Conservation (phyloP, 2,888 invertebrate genomes). For the Stomorhina lunata region DNA sequence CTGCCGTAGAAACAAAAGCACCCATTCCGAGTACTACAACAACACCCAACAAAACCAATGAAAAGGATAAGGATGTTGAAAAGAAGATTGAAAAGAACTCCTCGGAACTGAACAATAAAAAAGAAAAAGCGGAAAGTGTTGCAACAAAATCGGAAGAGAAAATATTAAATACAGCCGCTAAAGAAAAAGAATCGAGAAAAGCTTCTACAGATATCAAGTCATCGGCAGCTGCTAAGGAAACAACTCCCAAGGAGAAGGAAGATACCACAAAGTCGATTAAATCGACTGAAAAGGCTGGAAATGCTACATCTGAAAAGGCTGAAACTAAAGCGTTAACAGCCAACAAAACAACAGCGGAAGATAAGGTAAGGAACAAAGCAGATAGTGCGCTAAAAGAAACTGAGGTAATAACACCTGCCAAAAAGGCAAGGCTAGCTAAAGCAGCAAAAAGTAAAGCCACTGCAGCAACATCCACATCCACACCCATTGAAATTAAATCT, state of each 20-base stretch:
- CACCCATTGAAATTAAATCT: slow-evolving; percentile 33
- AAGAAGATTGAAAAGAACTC: slow-evolving; percentile 15
- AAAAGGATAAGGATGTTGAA: slow-evolving; percentile 6
- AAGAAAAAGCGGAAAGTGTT: slow-evolving; percentile 14
- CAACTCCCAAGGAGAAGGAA: slow-evolving; percentile 30
- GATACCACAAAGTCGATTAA: slow-evolving; percentile 9
- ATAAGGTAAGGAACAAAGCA: background rate
- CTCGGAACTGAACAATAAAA: slow-evolving; percentile 20
- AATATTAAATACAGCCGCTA: background rate
- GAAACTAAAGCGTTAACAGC: background rate
- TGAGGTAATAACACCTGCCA: background rate
- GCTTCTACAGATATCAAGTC: background rate
- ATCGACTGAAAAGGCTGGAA: slow-evolving; percentile 28
- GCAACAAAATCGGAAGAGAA: slow-evolving; percentile 36
- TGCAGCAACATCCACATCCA: no score
- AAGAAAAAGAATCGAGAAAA: background rate
- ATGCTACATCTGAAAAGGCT: background rate
- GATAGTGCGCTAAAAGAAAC: slow-evolving; percentile 29
- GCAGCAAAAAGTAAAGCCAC: slow-evolving; percentile 38
- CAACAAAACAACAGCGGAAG: slow-evolving; percentile 1
- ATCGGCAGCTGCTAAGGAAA: slow-evolving; percentile 23
- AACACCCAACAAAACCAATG: slow-evolving; percentile 15
- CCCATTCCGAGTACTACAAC: background rate
- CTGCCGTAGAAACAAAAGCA: slow-evolving; percentile 26
- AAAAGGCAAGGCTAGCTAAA: slow-evolving; percentile 46